These are phyloP conservation scores for Iphiclides podalirius DNA, from an alignment of 2,888 invertebrate species.

Conservation along the genomic window DNA sequence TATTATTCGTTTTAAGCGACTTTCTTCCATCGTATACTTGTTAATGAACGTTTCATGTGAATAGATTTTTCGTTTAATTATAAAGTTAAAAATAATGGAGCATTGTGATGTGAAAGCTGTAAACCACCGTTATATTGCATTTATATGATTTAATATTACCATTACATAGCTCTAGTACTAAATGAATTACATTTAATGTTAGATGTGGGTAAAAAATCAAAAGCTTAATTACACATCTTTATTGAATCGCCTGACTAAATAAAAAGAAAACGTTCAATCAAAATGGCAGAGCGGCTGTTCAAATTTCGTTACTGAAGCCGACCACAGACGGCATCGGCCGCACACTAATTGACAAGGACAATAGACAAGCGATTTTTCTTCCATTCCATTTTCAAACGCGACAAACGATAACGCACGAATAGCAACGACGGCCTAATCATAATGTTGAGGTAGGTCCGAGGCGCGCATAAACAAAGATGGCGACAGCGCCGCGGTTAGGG, in stretches of 20 bases:
- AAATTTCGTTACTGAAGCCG: not conserved
- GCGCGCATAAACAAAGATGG: constrained; percentile 30
- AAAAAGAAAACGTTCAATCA: not conserved
- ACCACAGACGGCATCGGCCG: constrained; percentile 9
- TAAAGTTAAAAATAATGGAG: too few species aligned
- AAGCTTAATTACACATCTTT: too few species aligned
- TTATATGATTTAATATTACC: too few species aligned
- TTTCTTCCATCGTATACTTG: too few species aligned
- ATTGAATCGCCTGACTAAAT: constrained; percentile 1
- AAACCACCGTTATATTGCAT: too few species aligned
- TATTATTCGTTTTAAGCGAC: too few species aligned
- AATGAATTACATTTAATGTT: too few species aligned
- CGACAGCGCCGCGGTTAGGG: constrained; percentile 20
- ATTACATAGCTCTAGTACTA: too few species aligned
- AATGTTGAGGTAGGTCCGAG: constrained; percentile 59
- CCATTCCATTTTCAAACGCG: constrained; percentile 1
- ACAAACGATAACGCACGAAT: constrained; percentile 47
- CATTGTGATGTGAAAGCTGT: too few species aligned
- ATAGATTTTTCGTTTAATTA: too few species aligned
- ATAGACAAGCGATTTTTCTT: constrained; percentile 17
- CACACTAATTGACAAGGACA: constrained; percentile 10
- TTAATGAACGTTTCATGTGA: too few species aligned
- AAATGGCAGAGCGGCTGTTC: not conserved
- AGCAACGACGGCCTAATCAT: constrained; percentile 29
- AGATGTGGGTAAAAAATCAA: too few species aligned